These are phyloP conservation scores for Hipposideros armiger DNA, from an alignment of 2,113 vertebrate species.

Conservation along the genomic window DNA sequence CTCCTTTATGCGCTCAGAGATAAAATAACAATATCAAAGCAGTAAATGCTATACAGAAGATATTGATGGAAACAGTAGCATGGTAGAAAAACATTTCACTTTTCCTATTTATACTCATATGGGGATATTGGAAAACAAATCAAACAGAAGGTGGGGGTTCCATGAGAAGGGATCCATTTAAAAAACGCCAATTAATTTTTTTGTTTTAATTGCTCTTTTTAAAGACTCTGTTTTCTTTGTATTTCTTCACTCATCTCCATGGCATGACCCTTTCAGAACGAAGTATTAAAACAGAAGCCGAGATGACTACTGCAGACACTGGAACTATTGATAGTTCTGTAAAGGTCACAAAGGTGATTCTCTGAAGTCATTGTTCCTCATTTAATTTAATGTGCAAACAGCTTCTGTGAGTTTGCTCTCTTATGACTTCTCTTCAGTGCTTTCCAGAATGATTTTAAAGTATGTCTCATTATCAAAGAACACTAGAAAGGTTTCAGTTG, in stretches of 20 bases:
- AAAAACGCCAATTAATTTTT: neutral
- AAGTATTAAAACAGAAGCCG: neutral
- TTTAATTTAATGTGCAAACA: conserved; percentile 6
- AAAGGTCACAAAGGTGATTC: neutral
- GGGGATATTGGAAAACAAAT: conserved; percentile 56
- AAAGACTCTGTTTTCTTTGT: neutral
- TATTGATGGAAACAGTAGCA: neutral
- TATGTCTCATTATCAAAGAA: neutral
- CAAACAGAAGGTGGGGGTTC: neutral
- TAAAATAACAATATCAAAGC: conserved; percentile 29
- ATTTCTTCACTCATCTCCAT: neutral
- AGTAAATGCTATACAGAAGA: conserved; percentile 34
- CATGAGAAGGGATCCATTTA: neutral
- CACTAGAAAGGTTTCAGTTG: neutral
- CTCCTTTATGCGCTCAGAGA: neutral
- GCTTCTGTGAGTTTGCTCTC: neutral
- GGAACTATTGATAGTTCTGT: no score
- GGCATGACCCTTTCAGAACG: neutral
- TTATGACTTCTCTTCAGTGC: neutral
- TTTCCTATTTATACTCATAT: conserved; percentile 1
- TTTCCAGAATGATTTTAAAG: neutral
- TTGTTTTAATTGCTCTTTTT: conserved; percentile 9
- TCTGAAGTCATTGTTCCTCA: neutral
- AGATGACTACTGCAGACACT: neutral
- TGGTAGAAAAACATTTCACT: conserved; percentile 11